Conservation (phyloP, 2,888 invertebrate genomes). For the Dynastes hyllus region DNA sequence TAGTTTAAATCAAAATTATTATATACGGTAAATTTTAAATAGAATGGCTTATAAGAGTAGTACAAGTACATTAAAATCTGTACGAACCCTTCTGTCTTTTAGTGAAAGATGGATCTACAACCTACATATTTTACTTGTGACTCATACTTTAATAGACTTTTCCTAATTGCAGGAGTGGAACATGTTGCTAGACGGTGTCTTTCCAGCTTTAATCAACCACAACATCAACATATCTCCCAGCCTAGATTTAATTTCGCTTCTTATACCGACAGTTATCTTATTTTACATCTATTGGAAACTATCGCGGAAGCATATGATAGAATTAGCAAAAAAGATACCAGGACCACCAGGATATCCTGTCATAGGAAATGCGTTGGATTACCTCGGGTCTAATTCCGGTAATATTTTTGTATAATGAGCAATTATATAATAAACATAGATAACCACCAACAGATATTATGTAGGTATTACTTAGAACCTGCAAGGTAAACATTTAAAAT, state of each 20-base stretch:
- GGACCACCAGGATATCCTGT: conserved; percentile 84
- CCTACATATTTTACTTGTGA: not conserved
- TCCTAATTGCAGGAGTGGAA: not conserved
- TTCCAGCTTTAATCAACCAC: conserved; percentile 5
- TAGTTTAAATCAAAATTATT: no score
- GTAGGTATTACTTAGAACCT: not conserved
- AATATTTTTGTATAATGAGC: conserved; percentile 53
- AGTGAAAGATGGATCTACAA: not conserved
- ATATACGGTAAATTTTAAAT: not conserved
- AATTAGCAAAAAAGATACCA: conserved; percentile 81
- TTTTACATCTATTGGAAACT: conserved; percentile 85
- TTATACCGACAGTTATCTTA: conserved; percentile 79
- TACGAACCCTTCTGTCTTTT: not conserved
- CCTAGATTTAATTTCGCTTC: conserved; percentile 81
- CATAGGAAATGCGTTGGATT: conserved; percentile 83
- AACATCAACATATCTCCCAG: conserved; percentile 73
- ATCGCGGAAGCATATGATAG: conserved; percentile 81
- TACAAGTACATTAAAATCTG: not conserved
- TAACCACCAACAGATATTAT: not conserved
- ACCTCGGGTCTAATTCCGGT: conserved; percentile 84
- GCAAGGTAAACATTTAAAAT: not conserved
- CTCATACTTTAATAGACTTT: not conserved
- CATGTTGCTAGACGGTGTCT: conserved; percentile 18
- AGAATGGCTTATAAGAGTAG: not conserved
- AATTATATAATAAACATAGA: not conserved